phyloP scores from a whole-genome alignment of 2,888 invertebrate genomes.

The Ischnus inquisitorius region DNA sequence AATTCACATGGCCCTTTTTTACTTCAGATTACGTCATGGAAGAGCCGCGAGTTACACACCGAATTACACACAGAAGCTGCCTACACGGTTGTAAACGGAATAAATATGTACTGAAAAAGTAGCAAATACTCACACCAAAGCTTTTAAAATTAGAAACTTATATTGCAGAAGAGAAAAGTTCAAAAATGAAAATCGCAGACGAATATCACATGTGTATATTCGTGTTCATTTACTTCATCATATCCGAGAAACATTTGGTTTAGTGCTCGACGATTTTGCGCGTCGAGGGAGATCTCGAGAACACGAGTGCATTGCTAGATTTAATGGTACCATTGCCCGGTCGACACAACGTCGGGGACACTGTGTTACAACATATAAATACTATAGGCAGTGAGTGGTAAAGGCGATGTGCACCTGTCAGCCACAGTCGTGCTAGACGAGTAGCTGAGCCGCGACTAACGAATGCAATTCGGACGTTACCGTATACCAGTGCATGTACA shows the following conservation, averaged over 20 bases:
- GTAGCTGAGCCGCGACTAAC: conserved; percentile 5
- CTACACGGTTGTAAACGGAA: background rate
- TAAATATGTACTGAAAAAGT: background rate
- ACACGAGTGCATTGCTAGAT: conserved; percentile 29
- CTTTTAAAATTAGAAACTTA: background rate
- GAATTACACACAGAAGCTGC: background rate
- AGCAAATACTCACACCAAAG: background rate
- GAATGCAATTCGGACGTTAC: conserved; percentile 18
- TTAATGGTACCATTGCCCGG: conserved; percentile 29
- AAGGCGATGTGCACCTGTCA: conserved; percentile 52
- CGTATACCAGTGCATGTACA: background rate
- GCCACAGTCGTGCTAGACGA: conserved; percentile 32
- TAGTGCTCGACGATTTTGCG: conserved; percentile 3
- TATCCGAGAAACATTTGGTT: conserved; percentile 11
- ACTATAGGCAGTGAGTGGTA: conserved; percentile 8
- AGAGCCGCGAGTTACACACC: no score
- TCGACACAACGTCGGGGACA: conserved; percentile 21
- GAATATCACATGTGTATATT: background rate
- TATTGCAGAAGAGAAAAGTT: conserved; percentile 4
- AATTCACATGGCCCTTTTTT: no score
- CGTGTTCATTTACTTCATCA: background rate
- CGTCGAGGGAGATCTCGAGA: conserved; percentile 24
- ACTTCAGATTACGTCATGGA: no score
- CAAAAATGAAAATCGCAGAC: background rate
- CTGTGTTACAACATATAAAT: conserved; percentile 8